Conservation (phyloP, 2,113 vertebrate genomes). For the Oplegnathus fasciatus region DNA sequence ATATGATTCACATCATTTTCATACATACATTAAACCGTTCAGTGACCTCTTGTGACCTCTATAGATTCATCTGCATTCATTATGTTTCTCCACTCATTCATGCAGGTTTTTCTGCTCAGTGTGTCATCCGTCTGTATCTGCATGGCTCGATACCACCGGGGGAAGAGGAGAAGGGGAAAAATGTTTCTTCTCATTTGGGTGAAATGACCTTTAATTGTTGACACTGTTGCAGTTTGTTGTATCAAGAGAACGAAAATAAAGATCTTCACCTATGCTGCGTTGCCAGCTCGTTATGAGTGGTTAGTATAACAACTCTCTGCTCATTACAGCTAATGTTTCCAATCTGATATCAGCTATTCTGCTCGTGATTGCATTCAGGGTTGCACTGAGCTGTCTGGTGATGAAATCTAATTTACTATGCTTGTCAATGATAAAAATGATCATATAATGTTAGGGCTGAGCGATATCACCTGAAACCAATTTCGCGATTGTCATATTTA, state of each 20-base stretch:
- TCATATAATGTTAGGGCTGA: background rate
- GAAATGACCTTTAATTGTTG: background rate
- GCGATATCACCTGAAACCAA: background rate
- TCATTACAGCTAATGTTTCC: background rate
- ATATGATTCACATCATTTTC: background rate
- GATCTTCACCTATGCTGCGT: background rate
- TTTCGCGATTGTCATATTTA: background rate
- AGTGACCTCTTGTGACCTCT: background rate
- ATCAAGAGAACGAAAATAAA: no score
- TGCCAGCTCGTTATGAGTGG: background rate
- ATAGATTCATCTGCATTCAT: background rate
- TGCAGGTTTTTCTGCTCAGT: no score
- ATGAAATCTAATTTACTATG: background rate
- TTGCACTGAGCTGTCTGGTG: background rate
- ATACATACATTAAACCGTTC: background rate
- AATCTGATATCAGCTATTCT: background rate
- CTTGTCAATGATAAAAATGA: background rate
- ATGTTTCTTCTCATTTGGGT: background rate
- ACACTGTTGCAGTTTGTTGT: background rate
- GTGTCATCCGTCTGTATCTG: no score
- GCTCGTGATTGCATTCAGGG: background rate
- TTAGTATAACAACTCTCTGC: background rate
- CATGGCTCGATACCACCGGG: no score
- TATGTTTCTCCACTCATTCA: no score
- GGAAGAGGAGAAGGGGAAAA: no score